These are phyloP conservation scores for Agapornis roseicollis DNA, from an alignment of 2,113 vertebrate genomes.

Conservation along the genomic window DNA sequence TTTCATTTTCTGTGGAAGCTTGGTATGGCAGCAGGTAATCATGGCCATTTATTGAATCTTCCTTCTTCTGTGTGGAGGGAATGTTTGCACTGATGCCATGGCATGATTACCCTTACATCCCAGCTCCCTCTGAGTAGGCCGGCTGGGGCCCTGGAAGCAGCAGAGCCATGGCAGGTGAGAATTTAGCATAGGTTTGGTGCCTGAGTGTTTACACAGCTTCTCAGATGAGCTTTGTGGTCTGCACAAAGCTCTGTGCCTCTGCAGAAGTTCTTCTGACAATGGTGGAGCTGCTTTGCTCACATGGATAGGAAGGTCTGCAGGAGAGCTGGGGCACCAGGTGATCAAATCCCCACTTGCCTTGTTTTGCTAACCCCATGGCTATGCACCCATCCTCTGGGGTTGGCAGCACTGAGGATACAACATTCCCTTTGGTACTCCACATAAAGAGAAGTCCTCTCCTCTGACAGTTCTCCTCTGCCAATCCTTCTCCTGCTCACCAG, in stretches of 20 bases:
- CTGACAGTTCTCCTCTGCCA: not conserved
- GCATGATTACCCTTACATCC: not conserved
- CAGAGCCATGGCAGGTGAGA: not conserved
- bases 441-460: not conserved
- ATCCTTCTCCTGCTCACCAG: not conserved
- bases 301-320: not conserved
- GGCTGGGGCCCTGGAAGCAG: not conserved
- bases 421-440: accelerated
- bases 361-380: not conserved
- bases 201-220: not conserved
- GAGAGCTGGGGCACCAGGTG: not conserved
- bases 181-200: not conserved
- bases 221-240: not conserved
- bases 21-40: slow-evolving; percentile 14
- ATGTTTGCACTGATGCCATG: slow-evolving; percentile 1
- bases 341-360: not conserved
- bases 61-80: not conserved
- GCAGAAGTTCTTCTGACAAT: not conserved
- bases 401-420: accelerated
- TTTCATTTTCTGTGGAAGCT: not conserved
- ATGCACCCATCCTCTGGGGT: not conserved
- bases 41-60: slow-evolving; percentile 38
- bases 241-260: not conserved
- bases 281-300: not conserved
- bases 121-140: not conserved